A percentile compares a stretch with the other conserved stretches of the same genome.
Conservation (phyloP, 2,797 vertebrate genomes). For the Corythornis leucogaster region DNA sequence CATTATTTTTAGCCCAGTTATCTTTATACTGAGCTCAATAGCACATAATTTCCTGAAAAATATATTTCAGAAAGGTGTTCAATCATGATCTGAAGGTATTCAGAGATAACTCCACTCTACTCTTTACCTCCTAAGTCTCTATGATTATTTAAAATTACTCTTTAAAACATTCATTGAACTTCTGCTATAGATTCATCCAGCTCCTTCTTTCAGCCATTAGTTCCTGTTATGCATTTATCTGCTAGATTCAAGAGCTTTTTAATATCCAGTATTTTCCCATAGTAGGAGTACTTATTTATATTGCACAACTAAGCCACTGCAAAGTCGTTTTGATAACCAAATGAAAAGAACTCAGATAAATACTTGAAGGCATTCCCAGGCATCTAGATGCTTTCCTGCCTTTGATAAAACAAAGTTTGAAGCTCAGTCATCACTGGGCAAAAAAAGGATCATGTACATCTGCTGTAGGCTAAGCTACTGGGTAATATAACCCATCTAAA, state of each 20-base stretch:
- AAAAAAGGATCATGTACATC: no score
- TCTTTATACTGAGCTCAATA: not conserved
- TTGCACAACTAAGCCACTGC: not conserved
- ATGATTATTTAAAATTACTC: conserved; percentile 10
- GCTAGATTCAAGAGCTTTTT: not conserved
- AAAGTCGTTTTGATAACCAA: conserved; percentile 21
- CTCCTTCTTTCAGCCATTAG: not conserved
- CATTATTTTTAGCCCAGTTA: not conserved
- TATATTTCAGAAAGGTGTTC: not conserved
- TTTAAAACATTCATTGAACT: not conserved
- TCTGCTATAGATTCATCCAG: not conserved
- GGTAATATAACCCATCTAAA: not conserved
- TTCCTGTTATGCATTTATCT: not conserved
- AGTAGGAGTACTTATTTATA: not conserved
- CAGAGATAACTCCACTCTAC: not conserved
- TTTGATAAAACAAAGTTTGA: not conserved
- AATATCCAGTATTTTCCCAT: not conserved
- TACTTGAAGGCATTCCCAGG: not conserved
- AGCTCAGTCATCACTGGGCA: not conserved
- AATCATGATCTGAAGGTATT: not conserved
- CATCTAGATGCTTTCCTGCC: not conserved
- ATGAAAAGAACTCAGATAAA: not conserved
- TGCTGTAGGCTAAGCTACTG: not conserved
- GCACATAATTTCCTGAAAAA: not conserved
- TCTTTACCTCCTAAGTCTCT: not conserved